A percentile compares a stretch with the other conserved stretches of the same genome.
Conservation (phyloP, 2,797 vertebrate genomes). For the Peromyscus attwateri region DNA sequence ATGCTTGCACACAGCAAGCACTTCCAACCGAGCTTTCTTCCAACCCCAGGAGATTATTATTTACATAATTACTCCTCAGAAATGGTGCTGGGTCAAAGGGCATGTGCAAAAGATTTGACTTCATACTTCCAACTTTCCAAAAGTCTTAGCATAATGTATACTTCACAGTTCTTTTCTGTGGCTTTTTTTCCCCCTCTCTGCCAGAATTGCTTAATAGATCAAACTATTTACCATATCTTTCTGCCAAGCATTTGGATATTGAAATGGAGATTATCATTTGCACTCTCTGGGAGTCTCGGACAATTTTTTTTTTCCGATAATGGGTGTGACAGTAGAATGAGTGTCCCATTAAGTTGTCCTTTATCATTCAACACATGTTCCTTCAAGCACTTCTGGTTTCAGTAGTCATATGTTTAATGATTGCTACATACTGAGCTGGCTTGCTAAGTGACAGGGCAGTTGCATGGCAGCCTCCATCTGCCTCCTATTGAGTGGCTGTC, state of each 20-base stretch:
- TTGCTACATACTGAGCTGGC: background rate
- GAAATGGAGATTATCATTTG: background rate
- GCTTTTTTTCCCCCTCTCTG: background rate
- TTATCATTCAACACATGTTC: background rate
- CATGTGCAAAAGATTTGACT: background rate
- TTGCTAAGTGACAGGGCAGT: background rate
- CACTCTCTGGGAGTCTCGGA: background rate
- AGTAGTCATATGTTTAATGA: background rate
- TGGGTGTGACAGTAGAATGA: background rate
- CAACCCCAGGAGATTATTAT: background rate
- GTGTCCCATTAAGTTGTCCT: background rate
- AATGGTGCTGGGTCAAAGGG: background rate
- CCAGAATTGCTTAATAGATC: background rate
- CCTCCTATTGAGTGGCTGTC: background rate
- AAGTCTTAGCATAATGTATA: background rate
- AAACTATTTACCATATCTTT: background rate
- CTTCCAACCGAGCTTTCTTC: background rate
- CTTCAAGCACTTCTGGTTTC: background rate
- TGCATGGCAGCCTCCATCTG: background rate
- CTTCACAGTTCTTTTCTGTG: background rate
- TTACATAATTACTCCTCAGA: background rate
- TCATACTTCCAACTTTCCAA: background rate
- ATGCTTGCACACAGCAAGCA: background rate
- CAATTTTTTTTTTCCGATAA: background rate
- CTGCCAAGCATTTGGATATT: background rate